phyloP scores from a whole-genome alignment of 2,888 invertebrate genomes.

The Hemicrepidius hirtus region DNA sequence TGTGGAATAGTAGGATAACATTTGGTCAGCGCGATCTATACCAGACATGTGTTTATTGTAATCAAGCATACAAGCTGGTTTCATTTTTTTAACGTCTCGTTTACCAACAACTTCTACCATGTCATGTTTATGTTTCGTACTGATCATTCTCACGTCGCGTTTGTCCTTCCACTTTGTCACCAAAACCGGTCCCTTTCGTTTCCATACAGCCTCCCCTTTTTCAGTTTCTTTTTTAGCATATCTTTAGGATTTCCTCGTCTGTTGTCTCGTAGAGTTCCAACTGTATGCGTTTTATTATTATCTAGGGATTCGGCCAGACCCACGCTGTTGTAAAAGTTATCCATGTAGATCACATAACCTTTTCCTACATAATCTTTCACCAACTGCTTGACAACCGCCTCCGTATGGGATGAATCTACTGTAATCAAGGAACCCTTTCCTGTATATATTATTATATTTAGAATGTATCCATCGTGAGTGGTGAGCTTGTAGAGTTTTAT shows the following conservation, averaged over 20 bases:
- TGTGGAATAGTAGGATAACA: neutral
- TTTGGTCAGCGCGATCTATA: slow-evolving; percentile 4
- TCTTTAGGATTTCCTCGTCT: neutral
- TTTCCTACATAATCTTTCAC: neutral
- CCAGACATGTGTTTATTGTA: slow-evolving; percentile 18
- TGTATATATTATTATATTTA: neutral
- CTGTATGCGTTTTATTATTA: neutral
- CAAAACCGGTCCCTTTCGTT: neutral
- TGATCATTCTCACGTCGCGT: neutral
- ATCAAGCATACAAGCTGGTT: neutral
- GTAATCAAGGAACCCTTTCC: neutral
- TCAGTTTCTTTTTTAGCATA: neutral
- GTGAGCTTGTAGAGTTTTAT: neutral
- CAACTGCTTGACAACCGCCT: neutral
- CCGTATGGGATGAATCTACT: neutral
- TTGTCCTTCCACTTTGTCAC: neutral
- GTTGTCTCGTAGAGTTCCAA: neutral
- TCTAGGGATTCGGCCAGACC: neutral
- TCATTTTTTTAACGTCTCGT: neutral
- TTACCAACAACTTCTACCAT: neutral
- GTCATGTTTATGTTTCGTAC: neutral
- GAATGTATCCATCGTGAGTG: neutral
- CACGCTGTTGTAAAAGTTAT: neutral
- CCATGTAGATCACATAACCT: neutral
- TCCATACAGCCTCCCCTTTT: neutral